Evolutionary conservation across 92 coral and sea anemone genomes (phyloP), one percentile per base, ranked within the genome.

Genomic region (Galaxea fascicularis): DNA sequence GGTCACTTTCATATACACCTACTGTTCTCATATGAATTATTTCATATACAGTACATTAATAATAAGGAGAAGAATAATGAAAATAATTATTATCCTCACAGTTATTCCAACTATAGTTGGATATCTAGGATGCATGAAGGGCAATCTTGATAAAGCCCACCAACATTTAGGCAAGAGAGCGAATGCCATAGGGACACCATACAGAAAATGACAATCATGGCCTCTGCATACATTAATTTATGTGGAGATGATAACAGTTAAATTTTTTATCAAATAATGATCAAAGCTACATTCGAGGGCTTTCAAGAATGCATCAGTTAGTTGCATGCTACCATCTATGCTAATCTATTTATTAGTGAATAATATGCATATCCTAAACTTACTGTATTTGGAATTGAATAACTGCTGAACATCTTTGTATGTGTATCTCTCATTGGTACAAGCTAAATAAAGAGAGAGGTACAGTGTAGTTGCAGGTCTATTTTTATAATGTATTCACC

Each of bases 311-410:
- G 45, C 49, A 22, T 18, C 53, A 39, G 45, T 22, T 56, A 72
- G 53, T 60, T 22, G 20, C 45, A 66, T 66, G 65, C 26, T 31
- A 30, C 12, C 25, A 67, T 71, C 87, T 51, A 45, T 58, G 7
- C 51, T 29, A 4, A 10, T 1, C 10, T 4, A 3, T 39, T 74
- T n/a, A 67, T 78, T 53, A 21, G n/a, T 62, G 22, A 71, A 71
- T 82, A 56, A 39, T 66, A 54, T 49, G 53, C 14, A 70, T 76
- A 85, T 85, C 49, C 68, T 20, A 21, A 51, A 88, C 92, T 78
- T 83, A 89, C 92, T 89, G 79, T 89, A 89, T 89, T 89, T 89
- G 80, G 80, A 39, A 65, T 89, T 89, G 63, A 89, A 89, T 73
- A 89, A 66, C 65, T 89, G 78, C 49, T 89, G 92, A 35, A 89